Evolutionary conservation across 1,140 invertebrate genomes (phyloP), one percentile per base, ranked within the genome.

Genomic region (Drosophila suzukii): DNA sequence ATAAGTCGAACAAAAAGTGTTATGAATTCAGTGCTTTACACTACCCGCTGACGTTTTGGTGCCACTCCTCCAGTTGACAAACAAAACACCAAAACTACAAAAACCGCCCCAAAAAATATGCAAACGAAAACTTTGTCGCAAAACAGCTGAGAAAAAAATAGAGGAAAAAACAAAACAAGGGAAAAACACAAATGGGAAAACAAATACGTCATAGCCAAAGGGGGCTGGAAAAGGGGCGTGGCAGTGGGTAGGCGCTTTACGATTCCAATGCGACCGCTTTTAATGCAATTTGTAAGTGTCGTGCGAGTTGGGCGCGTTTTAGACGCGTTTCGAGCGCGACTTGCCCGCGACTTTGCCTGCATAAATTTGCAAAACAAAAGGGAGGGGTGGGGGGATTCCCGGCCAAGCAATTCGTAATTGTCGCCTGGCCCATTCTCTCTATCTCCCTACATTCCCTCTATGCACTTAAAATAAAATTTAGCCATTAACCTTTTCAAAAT

Each of bases 241-340:
- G 49, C 49, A 17, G 36, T 20, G 38, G 17, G 24, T n/a, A 15
- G 70, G 74, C 68, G 57, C 60, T 50, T 34, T 39, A 51, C 61
- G 55, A 65, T 84, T 74, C 55, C 59, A 84, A 73, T 73, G 62
- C 65, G 49, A 60, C 41, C 71, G 62, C 56, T 79, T 81, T 86
- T 74, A 88, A 88, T 83, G 71, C 83, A 88, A 88, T 86, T 88
- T 77, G 79, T 72, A 43, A 75, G 71, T 75, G 71, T 65, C 63
- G 60, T 61, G 61, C 60, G 65, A 39, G 56, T 24, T 61, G 59
- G 36, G 17, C 54, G 67, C 65, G 67, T 15, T 51, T 57, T 8
- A 13, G 32, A 39, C 46, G 81, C 59, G 58, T 67, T 83, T 74
- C 56, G 3, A 36, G 17, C 67, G 72, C 56, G 70, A 13, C 41